Evolutionary conservation across 2,888 invertebrate genomes (phyloP), one percentile per base, ranked within the genome.

Genomic region (Palloptera scutellata): DNA sequence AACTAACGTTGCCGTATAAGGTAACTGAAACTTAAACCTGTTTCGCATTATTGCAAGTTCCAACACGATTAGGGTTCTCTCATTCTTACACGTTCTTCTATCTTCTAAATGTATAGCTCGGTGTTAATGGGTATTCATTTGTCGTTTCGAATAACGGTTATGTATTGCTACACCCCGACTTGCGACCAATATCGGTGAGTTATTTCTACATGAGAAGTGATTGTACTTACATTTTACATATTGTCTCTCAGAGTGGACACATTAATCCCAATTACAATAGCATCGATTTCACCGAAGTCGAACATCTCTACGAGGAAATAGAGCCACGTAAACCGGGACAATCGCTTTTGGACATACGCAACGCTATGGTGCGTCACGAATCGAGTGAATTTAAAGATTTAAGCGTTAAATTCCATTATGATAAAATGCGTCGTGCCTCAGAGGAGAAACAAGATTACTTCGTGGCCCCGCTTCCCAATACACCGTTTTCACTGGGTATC

Each of bases 61-160:
- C 30, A 2, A 30, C 2, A 30, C 30, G 30, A 4, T 30, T 30
- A n/a, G n/a, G n/a, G n/a, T n/a, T 30, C 30, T 30, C 30, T 30
- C 30, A 4, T 30, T 30, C 30, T 30, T 30, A 4, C 53, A n/a
- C n/a, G n/a, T 20, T 41, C 52, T n/a, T 12, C 1, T 15, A 13
- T 53, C 13, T 54, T 52, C 8, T 1, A 0, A 41, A 13, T 62
- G 64, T 67, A 54, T 52, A 96, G 93, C 90, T 98, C 64, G 98
- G 98, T 40, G 96, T 96, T 0, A 97, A 96, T 83, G 97, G 95
- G 0, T 98, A 98, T 86, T 93, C 96, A 1, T 98, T 98, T 85
- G 93, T 97, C 76, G 92, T 98, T 19, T 98, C 96, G 77, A 97
- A 97, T 84, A 98, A 98, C 84, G 98, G 98, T 1, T 97, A 97